Percentiles rank a stretch among this genome's conserved stretches.
phyloP scores from a whole-genome alignment of 2,113 vertebrate genomes.

The Eulemur rufifrons region DNA sequence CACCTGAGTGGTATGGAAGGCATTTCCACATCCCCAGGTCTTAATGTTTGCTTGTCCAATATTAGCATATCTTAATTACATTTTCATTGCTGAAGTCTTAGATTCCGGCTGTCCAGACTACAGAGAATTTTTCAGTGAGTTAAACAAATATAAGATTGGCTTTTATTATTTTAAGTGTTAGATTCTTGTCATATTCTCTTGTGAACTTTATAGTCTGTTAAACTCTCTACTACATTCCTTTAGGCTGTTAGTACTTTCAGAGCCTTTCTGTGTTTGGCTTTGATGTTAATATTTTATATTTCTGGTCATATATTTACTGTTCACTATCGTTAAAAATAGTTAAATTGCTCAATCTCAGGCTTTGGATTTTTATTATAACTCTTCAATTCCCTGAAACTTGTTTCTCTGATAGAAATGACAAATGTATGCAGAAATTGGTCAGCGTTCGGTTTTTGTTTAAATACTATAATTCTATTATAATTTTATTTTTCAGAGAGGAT shows the following conservation, averaged over 20 bases:
- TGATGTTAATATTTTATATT: constrained; percentile 75
- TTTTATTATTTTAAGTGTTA: constrained; percentile 37
- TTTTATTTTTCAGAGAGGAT: constrained; percentile 4
- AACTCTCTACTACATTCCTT: constrained; percentile 44
- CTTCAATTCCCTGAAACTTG: constrained; percentile 49
- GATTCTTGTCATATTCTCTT: constrained; percentile 62
- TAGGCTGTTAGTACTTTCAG: constrained; percentile 57
- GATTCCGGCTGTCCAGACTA: constrained; percentile 12
- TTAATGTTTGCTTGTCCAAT: constrained; percentile 14
- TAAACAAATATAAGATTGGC: constrained; percentile 59
- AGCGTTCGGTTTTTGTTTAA: constrained; percentile 7
- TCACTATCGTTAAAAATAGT: constrained; percentile 60
- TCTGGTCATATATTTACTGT: constrained; percentile 66
- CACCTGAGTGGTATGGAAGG: not conserved
- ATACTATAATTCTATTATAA: not conserved
- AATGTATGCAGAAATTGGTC: not conserved
- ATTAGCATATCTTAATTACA: constrained; percentile 75
- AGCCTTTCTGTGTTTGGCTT: constrained; percentile 58
- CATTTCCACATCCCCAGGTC: not conserved
- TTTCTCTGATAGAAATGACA: constrained; percentile 60
- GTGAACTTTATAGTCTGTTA: constrained; percentile 53
- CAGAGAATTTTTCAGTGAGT: constrained; percentile 60
- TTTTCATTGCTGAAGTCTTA: constrained; percentile 42
- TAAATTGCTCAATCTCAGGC: constrained; percentile 53
- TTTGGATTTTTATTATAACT: constrained; percentile 61